Percentiles rank a stretch among this genome's conserved stretches.
Evolutionary conservation across 2,113 vertebrate species (phyloP).

Genomic region (Brachypteracias leptosomus): DNA sequence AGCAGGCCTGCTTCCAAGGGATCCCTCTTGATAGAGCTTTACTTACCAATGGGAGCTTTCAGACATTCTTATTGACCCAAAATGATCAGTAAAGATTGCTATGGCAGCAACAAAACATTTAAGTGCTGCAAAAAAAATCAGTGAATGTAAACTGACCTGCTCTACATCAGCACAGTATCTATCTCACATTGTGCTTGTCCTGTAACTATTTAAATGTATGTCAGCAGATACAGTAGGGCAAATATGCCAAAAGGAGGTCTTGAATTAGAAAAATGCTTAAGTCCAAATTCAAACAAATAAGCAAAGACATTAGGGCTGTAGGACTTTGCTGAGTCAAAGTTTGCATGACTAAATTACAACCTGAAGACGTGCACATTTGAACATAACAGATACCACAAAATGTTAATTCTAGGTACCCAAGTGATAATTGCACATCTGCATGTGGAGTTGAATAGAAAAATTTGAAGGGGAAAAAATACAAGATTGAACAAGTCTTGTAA

Average conservation of each 20-base stretch:
- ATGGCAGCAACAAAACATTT: not conserved
- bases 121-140: not conserved
- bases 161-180: not conserved
- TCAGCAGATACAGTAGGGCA: not conserved
- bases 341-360: not conserved
- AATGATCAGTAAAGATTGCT: not conserved
- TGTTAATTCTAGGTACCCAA: not conserved
- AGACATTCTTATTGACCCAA: not conserved
- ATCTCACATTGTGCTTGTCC: not conserved
- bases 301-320: not conserved
- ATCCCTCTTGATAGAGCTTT: not conserved
- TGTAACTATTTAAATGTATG: not conserved
- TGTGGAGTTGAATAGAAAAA: not conserved
- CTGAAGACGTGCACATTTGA: not conserved
- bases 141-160: not conserved
- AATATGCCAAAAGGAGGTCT: not conserved
- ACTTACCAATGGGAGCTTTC: not conserved
- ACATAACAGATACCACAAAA: not conserved
- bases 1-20: not conserved
- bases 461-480: not conserved
- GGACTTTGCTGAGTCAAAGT: conserved; percentile 4
- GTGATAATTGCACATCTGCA: conserved; percentile 7
- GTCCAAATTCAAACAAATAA: not conserved
- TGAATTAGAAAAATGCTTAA: not conserved
- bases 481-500: not conserved